Percentiles rank a stretch among this genome's conserved stretches.
phyloP scores from a whole-genome alignment of 2,113 vertebrate species.

The Sporophila hypoxantha region DNA sequence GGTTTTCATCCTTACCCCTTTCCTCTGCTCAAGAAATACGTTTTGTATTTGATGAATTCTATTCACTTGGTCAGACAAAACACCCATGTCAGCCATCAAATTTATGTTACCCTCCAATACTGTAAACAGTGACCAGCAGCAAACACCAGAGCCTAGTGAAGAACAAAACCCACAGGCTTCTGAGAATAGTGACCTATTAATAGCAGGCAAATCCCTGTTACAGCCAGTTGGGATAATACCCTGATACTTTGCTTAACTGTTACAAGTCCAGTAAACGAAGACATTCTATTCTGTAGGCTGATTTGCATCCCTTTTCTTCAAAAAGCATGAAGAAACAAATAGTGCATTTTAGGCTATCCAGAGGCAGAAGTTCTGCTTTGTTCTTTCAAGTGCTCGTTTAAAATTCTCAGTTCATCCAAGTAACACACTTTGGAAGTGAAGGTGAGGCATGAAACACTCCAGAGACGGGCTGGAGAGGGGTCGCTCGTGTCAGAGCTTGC shows the following conservation, averaged over 20 bases:
- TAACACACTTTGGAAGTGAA: not conserved
- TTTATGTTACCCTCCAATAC: not conserved
- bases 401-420: not conserved
- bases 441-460: not conserved
- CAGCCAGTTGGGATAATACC: constrained; percentile 57
- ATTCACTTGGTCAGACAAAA: not conserved
- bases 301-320: not conserved
- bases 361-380: constrained; percentile 2
- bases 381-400: not conserved
- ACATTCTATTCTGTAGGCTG: not conserved
- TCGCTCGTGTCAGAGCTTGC: not conserved
- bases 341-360: not conserved
- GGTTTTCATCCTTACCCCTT: not conserved
- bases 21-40: not conserved
- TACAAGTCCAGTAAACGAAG: constrained; percentile 18
- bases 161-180: constrained; percentile 38
- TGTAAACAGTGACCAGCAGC: constrained; percentile 55
- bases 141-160: constrained; percentile 29
- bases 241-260: constrained; percentile 48
- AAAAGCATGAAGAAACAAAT: not conserved
- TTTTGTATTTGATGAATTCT: not conserved
- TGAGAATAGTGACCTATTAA: constrained; percentile 62
- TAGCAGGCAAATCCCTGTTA: constrained; percentile 67
- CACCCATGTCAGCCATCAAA: not conserved
- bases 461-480: not conserved